These are phyloP conservation scores for Himantopus leucocephalus DNA, from an alignment of 2,113 vertebrate species.

Conservation along the genomic window DNA sequence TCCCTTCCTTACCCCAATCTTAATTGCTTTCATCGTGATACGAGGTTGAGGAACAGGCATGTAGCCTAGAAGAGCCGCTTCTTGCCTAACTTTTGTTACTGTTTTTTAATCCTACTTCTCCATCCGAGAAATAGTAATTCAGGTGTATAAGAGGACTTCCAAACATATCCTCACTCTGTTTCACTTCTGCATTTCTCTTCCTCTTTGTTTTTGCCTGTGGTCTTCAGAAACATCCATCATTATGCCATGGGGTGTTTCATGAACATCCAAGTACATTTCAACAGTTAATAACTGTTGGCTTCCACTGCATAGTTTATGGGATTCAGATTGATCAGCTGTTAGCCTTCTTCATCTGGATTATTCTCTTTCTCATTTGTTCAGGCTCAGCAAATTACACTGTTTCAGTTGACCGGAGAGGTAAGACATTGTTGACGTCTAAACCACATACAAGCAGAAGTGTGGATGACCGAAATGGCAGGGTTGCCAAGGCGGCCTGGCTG, in stretches of 20 bases:
- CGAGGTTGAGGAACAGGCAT: neutral
- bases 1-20: neutral
- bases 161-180: neutral
- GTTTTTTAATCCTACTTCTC: neutral
- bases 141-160: neutral
- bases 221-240: neutral
- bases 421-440: slow-evolving; percentile 46
- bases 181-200: neutral
- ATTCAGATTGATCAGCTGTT: slow-evolving; percentile 9
- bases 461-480: slow-evolving; percentile 37
- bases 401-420: slow-evolving; percentile 58
- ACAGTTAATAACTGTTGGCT: neutral
- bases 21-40: neutral
- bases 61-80: neutral
- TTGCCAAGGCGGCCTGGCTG: slow-evolving; percentile 3
- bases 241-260: neutral
- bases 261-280: neutral
- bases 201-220: neutral
- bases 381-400: slow-evolving; percentile 45
- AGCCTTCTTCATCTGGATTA: slow-evolving; percentile 38
- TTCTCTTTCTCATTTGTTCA: slow-evolving; percentile 42
- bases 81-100: neutral
- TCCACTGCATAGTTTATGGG: neutral
- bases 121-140: neutral
- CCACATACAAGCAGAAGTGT: slow-evolving; percentile 29